These are phyloP conservation scores for Aproaerema taeniolella DNA, from an alignment of 2,888 invertebrate genomes.

Conservation along the genomic window DNA sequence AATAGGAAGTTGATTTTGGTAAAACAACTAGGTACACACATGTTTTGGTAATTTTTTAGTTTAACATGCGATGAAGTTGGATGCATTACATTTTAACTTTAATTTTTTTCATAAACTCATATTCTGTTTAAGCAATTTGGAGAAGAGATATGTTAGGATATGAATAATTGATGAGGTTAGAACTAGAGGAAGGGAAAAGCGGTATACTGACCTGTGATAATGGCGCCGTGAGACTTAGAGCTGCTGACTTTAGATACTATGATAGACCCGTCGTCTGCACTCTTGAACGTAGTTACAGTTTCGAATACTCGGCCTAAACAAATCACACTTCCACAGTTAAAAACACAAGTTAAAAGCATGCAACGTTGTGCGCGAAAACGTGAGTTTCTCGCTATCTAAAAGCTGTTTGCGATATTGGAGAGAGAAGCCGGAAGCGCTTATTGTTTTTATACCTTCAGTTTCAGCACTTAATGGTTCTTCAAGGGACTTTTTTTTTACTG, in stretches of 20 bases:
- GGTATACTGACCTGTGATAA: slow-evolving; percentile 79
- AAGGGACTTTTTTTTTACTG: slow-evolving; percentile 57
- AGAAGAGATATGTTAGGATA: slow-evolving; percentile 17
- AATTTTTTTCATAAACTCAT: slow-evolving; percentile 19
- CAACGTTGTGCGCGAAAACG: slow-evolving; percentile 51
- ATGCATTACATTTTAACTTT: slow-evolving; percentile 33
- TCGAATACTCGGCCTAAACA: slow-evolving; percentile 76
- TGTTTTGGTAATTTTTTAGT: slow-evolving; percentile 17
- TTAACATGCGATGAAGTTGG: slow-evolving; percentile 39
- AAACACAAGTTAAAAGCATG: slow-evolving; percentile 67
- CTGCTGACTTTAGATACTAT: slow-evolving; percentile 78
- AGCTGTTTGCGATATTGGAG: slow-evolving; percentile 62
- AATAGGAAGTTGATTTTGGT: slow-evolving; percentile 57
- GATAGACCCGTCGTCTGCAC: slow-evolving; percentile 63
- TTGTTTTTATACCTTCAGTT: slow-evolving; percentile 65
- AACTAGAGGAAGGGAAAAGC: slow-evolving; percentile 53
- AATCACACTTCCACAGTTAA: slow-evolving; percentile 70
- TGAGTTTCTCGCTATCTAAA: slow-evolving; percentile 48
- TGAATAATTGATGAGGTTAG: slow-evolving; percentile 32
- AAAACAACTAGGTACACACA: slow-evolving; percentile 27
- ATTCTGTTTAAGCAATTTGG: slow-evolving; percentile 17
- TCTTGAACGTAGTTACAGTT: slow-evolving; percentile 75
- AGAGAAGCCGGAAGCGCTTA: slow-evolving; percentile 53
- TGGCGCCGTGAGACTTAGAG: slow-evolving; percentile 78
- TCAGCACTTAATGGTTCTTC: slow-evolving; percentile 71